Evolutionary conservation across 1,140 invertebrate species (phyloP).

Genomic region (Eurosta solidaginis): DNA sequence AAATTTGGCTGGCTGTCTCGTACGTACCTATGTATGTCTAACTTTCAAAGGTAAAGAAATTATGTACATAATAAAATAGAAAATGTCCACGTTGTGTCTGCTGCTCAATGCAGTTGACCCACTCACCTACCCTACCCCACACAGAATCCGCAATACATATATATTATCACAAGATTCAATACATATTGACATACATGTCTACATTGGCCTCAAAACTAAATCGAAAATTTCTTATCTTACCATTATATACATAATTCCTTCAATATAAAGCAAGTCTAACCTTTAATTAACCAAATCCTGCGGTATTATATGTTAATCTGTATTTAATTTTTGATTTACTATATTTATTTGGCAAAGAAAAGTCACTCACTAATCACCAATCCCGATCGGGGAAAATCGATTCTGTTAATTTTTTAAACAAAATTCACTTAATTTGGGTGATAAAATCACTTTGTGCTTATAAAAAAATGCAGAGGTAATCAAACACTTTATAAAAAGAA

Average conservation of each 20-base stretch:
- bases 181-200: not conserved
- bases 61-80: not conserved
- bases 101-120: not conserved
- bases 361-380: not conserved
- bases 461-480: not conserved
- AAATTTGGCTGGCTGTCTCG: not conserved
- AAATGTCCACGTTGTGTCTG: not conserved
- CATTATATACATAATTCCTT: too few relatives aligned
- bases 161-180: not conserved
- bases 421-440: not conserved
- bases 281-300: not conserved
- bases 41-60: not conserved
- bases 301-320: not conserved
- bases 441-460: slow-evolving; percentile 18
- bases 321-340: not conserved
- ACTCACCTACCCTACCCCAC: not conserved
- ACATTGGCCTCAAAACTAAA: too few relatives aligned
- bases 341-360: not conserved
- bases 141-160: not conserved
- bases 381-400: not conserved
- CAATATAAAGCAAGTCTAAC: too few relatives aligned
- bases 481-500: not conserved
- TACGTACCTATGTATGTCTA: not conserved
- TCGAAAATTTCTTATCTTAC: too few relatives aligned
- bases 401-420: not conserved